These are phyloP conservation scores for Ichneumon xanthorius DNA, from an alignment of 2,888 invertebrate species.

Conservation along the genomic window DNA sequence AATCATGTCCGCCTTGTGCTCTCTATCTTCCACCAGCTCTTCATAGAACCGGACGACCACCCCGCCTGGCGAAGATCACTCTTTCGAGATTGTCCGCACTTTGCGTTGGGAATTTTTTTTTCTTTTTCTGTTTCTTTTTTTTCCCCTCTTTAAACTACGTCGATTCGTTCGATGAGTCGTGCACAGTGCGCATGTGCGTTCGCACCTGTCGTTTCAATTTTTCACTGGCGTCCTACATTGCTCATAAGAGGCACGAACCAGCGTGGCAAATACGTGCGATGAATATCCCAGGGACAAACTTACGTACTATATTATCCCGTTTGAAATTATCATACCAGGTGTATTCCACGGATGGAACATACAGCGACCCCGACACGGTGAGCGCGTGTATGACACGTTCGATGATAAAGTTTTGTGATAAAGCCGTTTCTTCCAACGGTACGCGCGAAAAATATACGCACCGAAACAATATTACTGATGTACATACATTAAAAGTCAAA, in stretches of 20 bases:
- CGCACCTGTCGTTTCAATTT: slow-evolving; percentile 34
- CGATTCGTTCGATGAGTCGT: background rate
- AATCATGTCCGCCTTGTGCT: slow-evolving; percentile 3
- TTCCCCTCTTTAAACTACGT: background rate
- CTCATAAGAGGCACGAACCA: slow-evolving; percentile 53
- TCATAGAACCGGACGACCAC: slow-evolving; percentile 5
- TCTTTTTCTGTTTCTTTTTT: background rate
- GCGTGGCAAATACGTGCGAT: slow-evolving; percentile 50
- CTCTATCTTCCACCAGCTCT: slow-evolving; percentile 4
- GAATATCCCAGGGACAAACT: slow-evolving; percentile 43
- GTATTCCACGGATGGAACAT: slow-evolving; percentile 43
- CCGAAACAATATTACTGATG: background rate
- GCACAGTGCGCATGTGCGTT: background rate
- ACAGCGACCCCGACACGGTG: slow-evolving; percentile 63
- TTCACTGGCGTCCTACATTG: slow-evolving; percentile 34
- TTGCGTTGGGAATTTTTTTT: slow-evolving; percentile 2
- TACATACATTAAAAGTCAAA: background rate
- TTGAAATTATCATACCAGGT: slow-evolving; percentile 67
- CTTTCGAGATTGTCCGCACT: background rate
- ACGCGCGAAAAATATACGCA: background rate
- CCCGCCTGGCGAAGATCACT: slow-evolving; percentile 6
- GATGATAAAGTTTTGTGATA: background rate
- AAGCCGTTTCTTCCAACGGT: background rate
- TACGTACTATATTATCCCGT: slow-evolving; percentile 59
- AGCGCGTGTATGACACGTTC: slow-evolving; percentile 14